Evolutionary conservation across 2,888 invertebrate genomes (phyloP), one percentile per base, ranked within the genome.

Genomic region (Leptinotarsa rubiginosa): DNA sequence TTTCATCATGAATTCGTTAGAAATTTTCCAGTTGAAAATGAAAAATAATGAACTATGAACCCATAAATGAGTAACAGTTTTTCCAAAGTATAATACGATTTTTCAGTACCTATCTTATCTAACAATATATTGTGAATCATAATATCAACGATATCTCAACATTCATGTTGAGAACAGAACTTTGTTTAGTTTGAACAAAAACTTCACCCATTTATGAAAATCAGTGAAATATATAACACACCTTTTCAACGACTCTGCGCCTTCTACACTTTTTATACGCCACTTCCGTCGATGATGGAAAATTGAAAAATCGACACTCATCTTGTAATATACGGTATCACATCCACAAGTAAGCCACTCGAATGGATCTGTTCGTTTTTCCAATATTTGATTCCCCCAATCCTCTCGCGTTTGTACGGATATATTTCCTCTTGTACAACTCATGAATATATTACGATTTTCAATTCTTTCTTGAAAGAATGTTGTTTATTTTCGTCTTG

Each of bases 371-470:
- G 74, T 75, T 74, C 78, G 72, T 79, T 79, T 80, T 78, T 78
- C 78, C 80, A 78, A 80, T 79, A 79, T 80, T 79, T 79, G 79
- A 80, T 78, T 78, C 79, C 75, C 72, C 75, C 70, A 75, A 77
- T 80, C 77, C 74, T 74, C 70, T 71, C 59, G 66, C 69, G 56
- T 74, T 70, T 74, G 74, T 74, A 66, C 62, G 62, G 74, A 70
- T 70, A 67, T 78, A 75, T 71, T 76, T 59, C 68, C 41, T 75
- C 54, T 71, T 69, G 79, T 75, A 77, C 77, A 78, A 74, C 71
- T 77, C 79, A 79, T 79, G 80, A 79, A 80, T 80, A 80, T 77
- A 80, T 80, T 79, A 80, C 79, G 75, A 75, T 66, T 76, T 77
- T 77, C 77, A 75, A 78, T 77, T 76, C 77, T 65, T 67, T 69